These are phyloP conservation scores for Thalassaphorura encarpata DNA, from an alignment of 1,140 invertebrate genomes.

Conservation along the genomic window DNA sequence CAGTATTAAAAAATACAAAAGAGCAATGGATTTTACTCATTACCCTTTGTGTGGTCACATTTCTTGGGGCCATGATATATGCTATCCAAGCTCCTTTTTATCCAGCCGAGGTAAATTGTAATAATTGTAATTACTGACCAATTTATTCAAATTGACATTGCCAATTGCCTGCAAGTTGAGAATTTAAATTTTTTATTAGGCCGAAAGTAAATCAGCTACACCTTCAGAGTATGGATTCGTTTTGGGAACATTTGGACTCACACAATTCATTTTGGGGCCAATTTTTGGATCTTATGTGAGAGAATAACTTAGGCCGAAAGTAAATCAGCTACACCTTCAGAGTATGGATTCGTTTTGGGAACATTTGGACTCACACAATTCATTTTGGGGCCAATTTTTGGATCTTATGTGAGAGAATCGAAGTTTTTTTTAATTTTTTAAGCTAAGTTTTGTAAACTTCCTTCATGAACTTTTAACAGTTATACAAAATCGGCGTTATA, in stretches of 20 bases:
- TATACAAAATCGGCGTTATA: neutral
- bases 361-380: conserved; percentile 86
- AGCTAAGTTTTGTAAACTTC: too few relatives aligned
- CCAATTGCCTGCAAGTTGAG: too few relatives aligned
- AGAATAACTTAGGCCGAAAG: too few relatives aligned
- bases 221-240: too few relatives aligned
- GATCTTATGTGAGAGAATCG: conserved; percentile 72
- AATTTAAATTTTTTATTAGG: too few relatives aligned
- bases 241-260: too few relatives aligned
- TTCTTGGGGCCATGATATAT: conserved; percentile 13
- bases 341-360: conserved; percentile 87
- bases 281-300: too few relatives aligned
- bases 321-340: too few relatives aligned
- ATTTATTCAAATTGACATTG: too few relatives aligned
- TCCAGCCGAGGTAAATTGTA: too few relatives aligned
- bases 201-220: conserved; percentile 74
- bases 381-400: conserved; percentile 74
- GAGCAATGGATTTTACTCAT: conserved; percentile 71
- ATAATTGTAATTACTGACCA: too few relatives aligned
- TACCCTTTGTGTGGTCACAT: conserved; percentile 51
- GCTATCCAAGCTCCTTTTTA: conserved; percentile 21
- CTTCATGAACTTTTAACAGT: neutral
- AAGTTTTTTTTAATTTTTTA: conserved; percentile 38
- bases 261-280: too few relatives aligned
- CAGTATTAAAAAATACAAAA: conserved; percentile 15